Evolutionary conservation across 2,113 vertebrate genomes (phyloP).

Genomic region (Pelodiscus sinensis): DNA sequence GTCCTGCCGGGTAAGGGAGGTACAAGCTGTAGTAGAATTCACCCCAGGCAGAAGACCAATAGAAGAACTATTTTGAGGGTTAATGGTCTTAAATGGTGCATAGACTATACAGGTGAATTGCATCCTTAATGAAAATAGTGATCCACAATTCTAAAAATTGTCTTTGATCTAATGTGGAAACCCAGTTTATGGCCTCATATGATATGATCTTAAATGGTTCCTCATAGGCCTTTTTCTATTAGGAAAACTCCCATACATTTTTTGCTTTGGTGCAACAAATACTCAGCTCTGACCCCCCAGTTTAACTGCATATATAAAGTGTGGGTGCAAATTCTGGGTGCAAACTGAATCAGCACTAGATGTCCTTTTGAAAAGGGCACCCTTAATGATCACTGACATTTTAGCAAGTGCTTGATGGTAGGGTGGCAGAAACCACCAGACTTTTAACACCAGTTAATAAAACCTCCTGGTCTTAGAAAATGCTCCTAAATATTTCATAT

Average conservation of each 20-base stretch:
- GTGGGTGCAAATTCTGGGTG: not conserved
- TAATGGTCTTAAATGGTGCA: not conserved
- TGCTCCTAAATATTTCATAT: not conserved
- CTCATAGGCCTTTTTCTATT: not conserved
- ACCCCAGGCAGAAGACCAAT: not conserved
- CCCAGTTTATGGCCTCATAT: not conserved
- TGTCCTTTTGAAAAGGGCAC: not conserved
- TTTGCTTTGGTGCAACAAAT: not conserved
- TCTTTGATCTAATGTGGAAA: not conserved
- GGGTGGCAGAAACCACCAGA: rapidly evolving
- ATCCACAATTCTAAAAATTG: not conserved
- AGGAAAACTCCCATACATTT: not conserved
- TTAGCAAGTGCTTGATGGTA: not conserved
- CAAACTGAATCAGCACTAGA: not conserved
- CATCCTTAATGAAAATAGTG: not conserved
- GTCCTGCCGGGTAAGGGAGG: too few relatives aligned
- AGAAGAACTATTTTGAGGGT: not conserved
- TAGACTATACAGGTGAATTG: not conserved
- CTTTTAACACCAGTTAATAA: not conserved
- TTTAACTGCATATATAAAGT: not conserved
- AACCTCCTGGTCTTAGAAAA: not conserved
- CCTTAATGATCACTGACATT: not conserved
- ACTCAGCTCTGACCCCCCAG: rapidly evolving
- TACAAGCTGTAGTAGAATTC: not conserved
- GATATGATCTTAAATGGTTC: not conserved